phyloP scores from a whole-genome alignment of 2,888 invertebrate species.

The Resseliella maxima region DNA sequence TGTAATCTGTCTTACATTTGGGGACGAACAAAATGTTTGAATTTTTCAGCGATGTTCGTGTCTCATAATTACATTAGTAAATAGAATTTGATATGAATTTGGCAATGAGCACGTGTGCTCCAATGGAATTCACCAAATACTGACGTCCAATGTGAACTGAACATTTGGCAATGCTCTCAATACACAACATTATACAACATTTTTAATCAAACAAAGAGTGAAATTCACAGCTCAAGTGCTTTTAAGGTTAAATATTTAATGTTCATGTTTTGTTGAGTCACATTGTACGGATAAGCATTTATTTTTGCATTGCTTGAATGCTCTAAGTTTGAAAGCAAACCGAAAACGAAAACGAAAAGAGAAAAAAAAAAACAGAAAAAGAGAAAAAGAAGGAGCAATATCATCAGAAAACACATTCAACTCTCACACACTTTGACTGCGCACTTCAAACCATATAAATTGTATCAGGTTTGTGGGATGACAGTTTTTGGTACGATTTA shows the following conservation, averaged over 20 bases:
- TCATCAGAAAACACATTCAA: no score
- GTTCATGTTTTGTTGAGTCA: neutral
- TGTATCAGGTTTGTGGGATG: neutral
- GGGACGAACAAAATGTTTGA: neutral
- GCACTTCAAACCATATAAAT: neutral
- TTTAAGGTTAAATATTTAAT: slow-evolving; percentile 13
- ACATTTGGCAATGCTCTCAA: neutral
- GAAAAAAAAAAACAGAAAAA: no score
- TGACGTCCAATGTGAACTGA: neutral
- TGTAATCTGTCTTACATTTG: neutral
- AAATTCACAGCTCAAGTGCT: neutral
- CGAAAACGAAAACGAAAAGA: no score
- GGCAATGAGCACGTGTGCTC: neutral
- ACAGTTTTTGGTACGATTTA: neutral
- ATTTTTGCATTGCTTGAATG: neutral
- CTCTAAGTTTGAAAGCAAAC: neutral
- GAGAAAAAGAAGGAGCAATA: no score
- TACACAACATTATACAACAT: neutral
- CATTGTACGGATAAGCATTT: neutral
- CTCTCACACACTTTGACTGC: neutral
- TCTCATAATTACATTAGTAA: slow-evolving; percentile 15
- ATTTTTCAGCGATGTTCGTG: neutral
- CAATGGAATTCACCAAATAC: neutral
- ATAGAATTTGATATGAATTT: slow-evolving; percentile 19
- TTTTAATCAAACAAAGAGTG: neutral